Evolutionary conservation across 2,797 vertebrate species (phyloP), one percentile per base, ranked within the genome.

Genomic region (Diglossa cyanea): DNA sequence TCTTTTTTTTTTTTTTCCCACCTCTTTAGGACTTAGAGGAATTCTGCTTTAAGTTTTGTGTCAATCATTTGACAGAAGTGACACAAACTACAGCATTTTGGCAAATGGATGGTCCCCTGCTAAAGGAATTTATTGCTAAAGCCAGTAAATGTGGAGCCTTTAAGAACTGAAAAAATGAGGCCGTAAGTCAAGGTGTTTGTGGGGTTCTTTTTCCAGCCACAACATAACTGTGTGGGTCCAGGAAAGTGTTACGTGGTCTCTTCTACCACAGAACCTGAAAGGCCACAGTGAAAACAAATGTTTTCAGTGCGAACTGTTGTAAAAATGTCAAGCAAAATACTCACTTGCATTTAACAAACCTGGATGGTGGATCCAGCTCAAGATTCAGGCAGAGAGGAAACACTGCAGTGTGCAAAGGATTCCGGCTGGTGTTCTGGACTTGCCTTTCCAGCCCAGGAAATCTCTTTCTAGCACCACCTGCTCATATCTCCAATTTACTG

Each of bases 1-100:
- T 18, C 62, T 68, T 91, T 93, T 31, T 54, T 40, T 40, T 23
- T 50, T 35, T 35, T 71, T 86, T 65, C n/a, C 37, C 92, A 40
- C 42, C 42, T 94, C 45, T 96, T 84, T 94, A 99, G 99, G 99
- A 99, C 97, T 98, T 99, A 97, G 99, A 99, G 96, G 99, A 99
- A 92, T 99, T 99, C 98, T 99, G 99, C 98, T 99, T 99, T 97
- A 99, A 99, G 97, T 99, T 99, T 98, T 99, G 99, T 91, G 98
- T 99, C 93, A 99, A 99, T 97, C 99, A 99, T 97, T 98, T 99
- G 98, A 99, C 99, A 0, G 99, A 98, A 97, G 99, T 99, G 95
- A 99, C 99, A 62, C 99, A 99, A 98, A 99, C 99, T 1, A 72
- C 98, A 48, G 99, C 99, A 11, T 99, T 99, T 98, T 99, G 99